These are phyloP conservation scores for Camponotus vicinus DNA, from an alignment of 1,140 invertebrate species.

Conservation along the genomic window DNA sequence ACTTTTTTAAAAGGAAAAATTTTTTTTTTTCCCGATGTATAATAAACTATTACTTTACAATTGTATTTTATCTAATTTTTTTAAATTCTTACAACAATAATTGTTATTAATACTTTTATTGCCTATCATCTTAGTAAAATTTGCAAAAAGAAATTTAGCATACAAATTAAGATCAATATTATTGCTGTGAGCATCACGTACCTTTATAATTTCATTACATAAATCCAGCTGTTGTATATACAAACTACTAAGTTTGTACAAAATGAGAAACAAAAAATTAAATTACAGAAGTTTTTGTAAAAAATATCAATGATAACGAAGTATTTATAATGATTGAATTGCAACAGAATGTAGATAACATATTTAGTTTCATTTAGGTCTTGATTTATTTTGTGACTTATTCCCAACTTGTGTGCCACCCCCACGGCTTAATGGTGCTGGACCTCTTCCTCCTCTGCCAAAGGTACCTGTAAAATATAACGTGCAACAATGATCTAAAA, in stretches of 20 bases:
- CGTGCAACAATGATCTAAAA: neutral
- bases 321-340: neutral
- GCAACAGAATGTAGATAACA: constrained; percentile 39
- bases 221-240: neutral
- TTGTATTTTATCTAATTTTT: neutral
- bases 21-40: neutral
- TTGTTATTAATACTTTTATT: too few relatives aligned
- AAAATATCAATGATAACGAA: neutral
- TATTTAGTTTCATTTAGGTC: constrained; percentile 76
- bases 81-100: neutral
- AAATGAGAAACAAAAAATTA: neutral
- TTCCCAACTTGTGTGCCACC: constrained; percentile 79
- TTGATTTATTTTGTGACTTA: constrained; percentile 81
- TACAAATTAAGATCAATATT: neutral
- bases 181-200: neutral
- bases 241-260: neutral
- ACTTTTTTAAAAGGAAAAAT: neutral
- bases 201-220: neutral
- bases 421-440: constrained; percentile 83
- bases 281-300: neutral
- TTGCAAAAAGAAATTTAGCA: neutral
- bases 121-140: neutral
- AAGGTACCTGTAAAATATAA: constrained; percentile 84
- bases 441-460: constrained; percentile 86
- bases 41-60: neutral